phyloP scores from a whole-genome alignment of 2,797 vertebrate species.

The Eulemur rubriventer region DNA sequence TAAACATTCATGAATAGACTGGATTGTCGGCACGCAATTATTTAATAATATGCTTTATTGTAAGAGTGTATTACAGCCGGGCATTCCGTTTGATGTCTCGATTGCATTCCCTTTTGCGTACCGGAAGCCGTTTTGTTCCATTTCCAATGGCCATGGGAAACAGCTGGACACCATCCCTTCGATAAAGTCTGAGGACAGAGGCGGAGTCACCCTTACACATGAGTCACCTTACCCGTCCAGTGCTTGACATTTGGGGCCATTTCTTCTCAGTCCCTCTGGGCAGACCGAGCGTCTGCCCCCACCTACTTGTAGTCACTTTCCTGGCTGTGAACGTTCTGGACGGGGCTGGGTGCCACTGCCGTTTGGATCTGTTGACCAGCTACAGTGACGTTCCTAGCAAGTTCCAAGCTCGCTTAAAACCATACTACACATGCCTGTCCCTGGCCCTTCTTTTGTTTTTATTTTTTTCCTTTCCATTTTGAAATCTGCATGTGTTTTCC shows the following conservation, averaged over 20 bases:
- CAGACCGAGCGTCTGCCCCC: not conserved
- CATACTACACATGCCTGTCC: not conserved
- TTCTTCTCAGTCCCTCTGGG: conserved; percentile 16
- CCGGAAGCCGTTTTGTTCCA: not conserved
- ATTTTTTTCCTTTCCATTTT: conserved; percentile 38
- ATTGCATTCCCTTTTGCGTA: not conserved
- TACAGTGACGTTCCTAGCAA: conserved; percentile 15
- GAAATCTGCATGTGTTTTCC: conserved; percentile 59
- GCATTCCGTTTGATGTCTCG: conserved; percentile 48
- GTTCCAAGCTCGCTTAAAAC: conserved; percentile 39
- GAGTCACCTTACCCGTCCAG: not conserved
- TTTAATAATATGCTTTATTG: not conserved
- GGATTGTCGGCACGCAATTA: not conserved
- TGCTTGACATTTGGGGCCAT: conserved; percentile 42
- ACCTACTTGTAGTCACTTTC: not conserved
- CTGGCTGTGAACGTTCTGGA: conserved; percentile 29
- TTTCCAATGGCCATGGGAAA: conserved; percentile 27
- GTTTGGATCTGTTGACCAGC: conserved; percentile 46
- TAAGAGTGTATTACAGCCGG: not conserved
- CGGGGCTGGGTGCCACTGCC: conserved; percentile 23
- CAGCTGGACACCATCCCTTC: conserved; percentile 56
- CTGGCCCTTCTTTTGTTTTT: not conserved
- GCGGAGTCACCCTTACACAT: not conserved
- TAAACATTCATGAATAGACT: not conserved
- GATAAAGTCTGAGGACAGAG: conserved; percentile 42